phyloP scores from a whole-genome alignment of 2,888 invertebrate species.

The Eurytoma adleriae region DNA sequence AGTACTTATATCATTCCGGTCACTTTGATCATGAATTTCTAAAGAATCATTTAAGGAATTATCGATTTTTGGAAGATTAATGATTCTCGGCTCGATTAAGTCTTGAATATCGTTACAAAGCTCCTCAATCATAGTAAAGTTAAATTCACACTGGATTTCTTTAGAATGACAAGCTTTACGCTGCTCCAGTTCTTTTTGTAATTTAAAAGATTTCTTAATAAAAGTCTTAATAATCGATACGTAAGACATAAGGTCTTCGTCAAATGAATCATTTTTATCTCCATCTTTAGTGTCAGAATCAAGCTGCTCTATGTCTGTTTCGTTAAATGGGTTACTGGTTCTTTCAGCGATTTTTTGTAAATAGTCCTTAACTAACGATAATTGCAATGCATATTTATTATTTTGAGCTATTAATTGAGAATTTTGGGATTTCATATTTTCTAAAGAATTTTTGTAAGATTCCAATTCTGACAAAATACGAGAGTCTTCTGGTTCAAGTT shows the following conservation, averaged over 20 bases:
- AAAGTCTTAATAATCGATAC: constrained; percentile 8
- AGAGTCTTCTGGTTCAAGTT: not conserved
- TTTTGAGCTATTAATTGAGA: constrained; percentile 61
- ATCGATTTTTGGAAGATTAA: constrained; percentile 27
- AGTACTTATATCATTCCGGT: not conserved
- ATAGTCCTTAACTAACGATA: constrained; percentile 47
- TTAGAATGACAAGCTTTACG: not conserved
- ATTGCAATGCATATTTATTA: constrained; percentile 62
- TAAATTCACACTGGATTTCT: constrained; percentile 26
- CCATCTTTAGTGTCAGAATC: not conserved
- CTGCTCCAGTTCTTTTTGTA: not conserved
- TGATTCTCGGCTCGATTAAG: constrained; percentile 17
- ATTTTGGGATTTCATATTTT: constrained; percentile 61
- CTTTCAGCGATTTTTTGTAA: constrained; percentile 34
- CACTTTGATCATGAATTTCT: not conserved
- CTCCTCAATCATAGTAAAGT: not conserved
- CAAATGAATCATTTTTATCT: not conserved
- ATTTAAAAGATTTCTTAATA: constrained; percentile 7
- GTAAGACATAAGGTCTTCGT: constrained; percentile 7
- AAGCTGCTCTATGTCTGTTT: not conserved
- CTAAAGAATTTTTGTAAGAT: constrained; percentile 59
- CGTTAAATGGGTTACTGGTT: not conserved
- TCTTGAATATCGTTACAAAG: constrained; percentile 36
- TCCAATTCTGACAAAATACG: constrained; percentile 41
- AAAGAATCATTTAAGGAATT: constrained; percentile 19